Conservation (phyloP, 1,140 invertebrate species). For the Drosophila malerkotliana region DNA sequence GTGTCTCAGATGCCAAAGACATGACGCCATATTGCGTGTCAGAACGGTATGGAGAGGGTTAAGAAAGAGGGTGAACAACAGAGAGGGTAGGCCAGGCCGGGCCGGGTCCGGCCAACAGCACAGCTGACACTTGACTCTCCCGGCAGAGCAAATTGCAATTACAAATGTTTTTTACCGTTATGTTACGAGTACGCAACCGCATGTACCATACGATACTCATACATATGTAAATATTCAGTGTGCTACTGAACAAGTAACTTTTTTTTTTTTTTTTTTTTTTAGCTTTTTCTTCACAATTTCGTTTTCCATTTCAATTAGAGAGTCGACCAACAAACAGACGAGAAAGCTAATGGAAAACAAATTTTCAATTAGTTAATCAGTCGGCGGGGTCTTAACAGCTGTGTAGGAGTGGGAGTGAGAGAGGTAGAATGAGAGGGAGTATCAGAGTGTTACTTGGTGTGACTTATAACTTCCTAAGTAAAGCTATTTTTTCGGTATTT, state of each 20-base stretch:
- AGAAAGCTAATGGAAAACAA: conserved; percentile 40
- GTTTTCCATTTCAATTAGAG: conserved; percentile 40
- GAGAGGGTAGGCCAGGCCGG: background rate
- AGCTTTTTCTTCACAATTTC: background rate
- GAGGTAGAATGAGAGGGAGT: too few species aligned
- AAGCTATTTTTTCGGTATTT: too few species aligned
- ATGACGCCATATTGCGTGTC: conserved; percentile 71
- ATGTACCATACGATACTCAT: conserved; percentile 1
- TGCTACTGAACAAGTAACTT: background rate
- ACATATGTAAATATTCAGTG: conserved; percentile 9
- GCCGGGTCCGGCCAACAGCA: conserved; percentile 16
- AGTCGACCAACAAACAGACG: conserved; percentile 24
- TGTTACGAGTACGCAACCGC: conserved; percentile 13
- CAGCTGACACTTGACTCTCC: conserved; percentile 69
- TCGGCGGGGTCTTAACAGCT: conserved; percentile 4
- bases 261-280: background rate
- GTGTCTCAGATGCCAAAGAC: conserved; percentile 42
- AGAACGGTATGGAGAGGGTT: background rate
- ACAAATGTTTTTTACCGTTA: conserved; percentile 58
- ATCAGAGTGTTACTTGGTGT: background rate
- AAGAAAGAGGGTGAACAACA: background rate
- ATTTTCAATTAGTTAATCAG: conserved; percentile 53
- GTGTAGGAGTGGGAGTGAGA: background rate
- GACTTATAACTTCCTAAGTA: too few species aligned
- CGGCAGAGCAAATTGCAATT: conserved; percentile 49